Conservation (phyloP, 1,140 invertebrate genomes). For the Drosophila repleta region DNA sequence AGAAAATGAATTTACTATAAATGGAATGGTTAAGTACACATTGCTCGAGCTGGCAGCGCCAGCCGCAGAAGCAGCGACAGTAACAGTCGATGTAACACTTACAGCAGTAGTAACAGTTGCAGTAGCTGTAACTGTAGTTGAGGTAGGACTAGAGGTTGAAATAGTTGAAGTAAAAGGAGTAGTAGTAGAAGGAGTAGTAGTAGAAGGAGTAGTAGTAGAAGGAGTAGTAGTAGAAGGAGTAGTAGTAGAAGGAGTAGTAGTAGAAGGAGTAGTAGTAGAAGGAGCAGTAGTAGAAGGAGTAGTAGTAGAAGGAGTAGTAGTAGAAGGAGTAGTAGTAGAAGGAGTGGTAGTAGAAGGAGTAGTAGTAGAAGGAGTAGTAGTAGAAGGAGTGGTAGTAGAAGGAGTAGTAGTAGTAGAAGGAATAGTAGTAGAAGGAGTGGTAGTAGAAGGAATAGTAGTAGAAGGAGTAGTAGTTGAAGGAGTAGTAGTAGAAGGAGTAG, state of each 20-base stretch:
- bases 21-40: conserved; percentile 76
- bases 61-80: not conserved
- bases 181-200: not conserved
- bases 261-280: too few species aligned
- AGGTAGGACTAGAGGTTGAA: too few species aligned
- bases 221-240: not conserved
- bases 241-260: too few species aligned
- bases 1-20: conserved; percentile 81
- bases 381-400: not conserved
- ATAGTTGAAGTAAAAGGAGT: not conserved
- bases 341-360: not conserved
- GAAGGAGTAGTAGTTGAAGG: not conserved
- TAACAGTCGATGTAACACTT: too few species aligned
- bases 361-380: not conserved
- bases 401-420: too few species aligned
- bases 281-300: too few species aligned
- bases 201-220: not conserved
- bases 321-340: not conserved
- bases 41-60: conserved; percentile 34
- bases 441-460: not conserved
- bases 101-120: not conserved
- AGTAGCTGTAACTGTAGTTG: not conserved
- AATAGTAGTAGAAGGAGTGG: not conserved
- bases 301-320: not conserved
- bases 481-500: not conserved